Base-by-base conservation (phyloP, 2,888 invertebrate species). In the Chloroclystis v-ata region DNA sequence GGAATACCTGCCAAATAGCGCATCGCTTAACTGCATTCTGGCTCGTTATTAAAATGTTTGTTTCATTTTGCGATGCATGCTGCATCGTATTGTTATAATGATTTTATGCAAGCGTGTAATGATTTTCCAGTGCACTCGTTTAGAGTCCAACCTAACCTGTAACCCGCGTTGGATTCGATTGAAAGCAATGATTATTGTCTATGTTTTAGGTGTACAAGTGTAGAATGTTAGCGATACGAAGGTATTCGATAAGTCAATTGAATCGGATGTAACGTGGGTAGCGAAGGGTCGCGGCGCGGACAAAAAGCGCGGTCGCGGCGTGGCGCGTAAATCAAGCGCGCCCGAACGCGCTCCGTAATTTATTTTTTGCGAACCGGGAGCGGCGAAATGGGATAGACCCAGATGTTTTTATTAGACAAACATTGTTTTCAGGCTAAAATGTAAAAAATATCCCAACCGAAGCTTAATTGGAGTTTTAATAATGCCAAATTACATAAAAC, bases 1-100 rank as follows among this genome's bases (percentile, higher is more conserved):
- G 56, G 61, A 59, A 61, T 62, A 64, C 61, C 63, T 61, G 59
- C 57, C 60, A 43, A 56, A 58, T 55, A 35, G 6, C 33, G 29
- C 33, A n/a, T 7, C 37, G 16, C 37, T 41, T 46, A 45, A 43
- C 47, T 39, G 33, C 42, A 40, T 42, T 47, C 20, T 37, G 29
- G 33, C 38, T 28, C 38, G 29, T 42, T 49, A 47, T 48, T 49
- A 42, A 48, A 45, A 45, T 45, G 37, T 49, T 43, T 11, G 46
- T 50, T 48, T 28, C 37, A 20, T 37, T 49, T 48, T 43, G 5
- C 16, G 10, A 32, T 4, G 14, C 16, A 16, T 30, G 9, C 13
- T 32, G 5, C 5, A 14, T 32, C 9, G 12, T 14, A 13, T 8
- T 32, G 13, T 13, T 9, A 12, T 9, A 29, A 11, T 11, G 7